Percentiles rank a stretch among this genome's conserved stretches.
Conservation (phyloP, 2,888 invertebrate species). For the Chloroclystis v-ata region DNA sequence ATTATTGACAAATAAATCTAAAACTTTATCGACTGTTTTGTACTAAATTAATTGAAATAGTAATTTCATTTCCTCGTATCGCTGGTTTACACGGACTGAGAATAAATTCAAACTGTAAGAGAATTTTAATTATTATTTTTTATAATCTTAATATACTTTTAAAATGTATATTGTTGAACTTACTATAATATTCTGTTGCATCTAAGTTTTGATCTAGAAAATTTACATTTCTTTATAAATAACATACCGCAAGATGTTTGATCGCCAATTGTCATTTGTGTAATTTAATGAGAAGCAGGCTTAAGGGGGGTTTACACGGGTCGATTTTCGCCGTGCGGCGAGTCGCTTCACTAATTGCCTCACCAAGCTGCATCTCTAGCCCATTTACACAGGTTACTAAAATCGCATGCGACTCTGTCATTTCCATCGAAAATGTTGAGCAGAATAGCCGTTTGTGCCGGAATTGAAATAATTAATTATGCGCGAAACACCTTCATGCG, state of each 20-base stretch:
- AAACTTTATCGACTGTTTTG: slow-evolving; percentile 68
- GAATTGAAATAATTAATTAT: slow-evolving; percentile 15
- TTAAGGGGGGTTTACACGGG: slow-evolving; percentile 31
- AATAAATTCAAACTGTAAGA: not conserved
- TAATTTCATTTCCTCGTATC: slow-evolving; percentile 10
- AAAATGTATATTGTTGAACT: too few species aligned
- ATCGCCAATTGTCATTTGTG: too few species aligned
- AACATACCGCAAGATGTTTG: too few species aligned
- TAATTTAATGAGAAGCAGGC: too few species aligned
- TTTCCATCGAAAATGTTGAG: slow-evolving; percentile 38
- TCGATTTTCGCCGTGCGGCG: slow-evolving; percentile 43
- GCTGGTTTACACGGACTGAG: slow-evolving; percentile 16
- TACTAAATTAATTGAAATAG: slow-evolving; percentile 25
- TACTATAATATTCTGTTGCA: too few species aligned
- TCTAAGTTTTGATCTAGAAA: too few species aligned
- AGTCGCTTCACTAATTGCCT: slow-evolving; percentile 30
- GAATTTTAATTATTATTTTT: too few species aligned
- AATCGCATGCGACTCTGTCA: slow-evolving; percentile 42
- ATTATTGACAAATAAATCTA: slow-evolving; percentile 64
- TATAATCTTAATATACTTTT: too few species aligned
- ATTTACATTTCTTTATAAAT: too few species aligned
- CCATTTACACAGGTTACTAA: slow-evolving; percentile 39
- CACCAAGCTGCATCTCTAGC: slow-evolving; percentile 34
- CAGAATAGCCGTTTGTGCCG: slow-evolving; percentile 34
- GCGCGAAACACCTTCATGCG: slow-evolving; percentile 24